Evolutionary conservation across 1,140 invertebrate genomes (phyloP).

Genomic region (Yoshiicerus persimilis): DNA sequence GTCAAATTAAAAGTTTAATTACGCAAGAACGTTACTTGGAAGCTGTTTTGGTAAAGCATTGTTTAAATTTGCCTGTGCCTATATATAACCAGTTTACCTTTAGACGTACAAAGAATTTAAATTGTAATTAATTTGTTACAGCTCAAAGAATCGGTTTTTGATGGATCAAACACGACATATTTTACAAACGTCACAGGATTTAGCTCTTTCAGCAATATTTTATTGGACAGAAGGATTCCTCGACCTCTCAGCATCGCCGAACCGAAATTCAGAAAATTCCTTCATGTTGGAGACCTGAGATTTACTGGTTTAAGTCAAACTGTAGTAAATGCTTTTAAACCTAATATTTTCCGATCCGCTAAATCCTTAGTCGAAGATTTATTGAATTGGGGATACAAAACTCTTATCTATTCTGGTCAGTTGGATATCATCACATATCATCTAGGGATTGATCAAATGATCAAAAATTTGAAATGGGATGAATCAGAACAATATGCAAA

Average conservation of each 20-base stretch:
- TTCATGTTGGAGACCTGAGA: too few species aligned
- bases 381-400: neutral
- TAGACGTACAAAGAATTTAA: too few species aligned
- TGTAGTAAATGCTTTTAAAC: too few species aligned
- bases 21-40: neutral
- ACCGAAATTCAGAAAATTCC: too few species aligned
- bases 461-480: neutral
- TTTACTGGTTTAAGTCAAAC: too few species aligned
- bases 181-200: neutral
- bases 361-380: neutral
- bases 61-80: neutral
- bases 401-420: neutral
- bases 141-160: neutral
- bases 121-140: neutral
- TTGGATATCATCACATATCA: neutral
- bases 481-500: neutral
- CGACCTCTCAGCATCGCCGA: too few species aligned
- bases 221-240: too few species aligned
- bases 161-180: neutral
- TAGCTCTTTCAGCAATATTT: too few species aligned
- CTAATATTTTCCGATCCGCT: too few species aligned
- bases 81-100: too few species aligned
- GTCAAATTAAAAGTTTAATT: conserved; percentile 51
- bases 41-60: neutral
- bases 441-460: neutral